Evolutionary conservation across 1,140 invertebrate species (phyloP).

Genomic region (Drosophila watanabei): DNA sequence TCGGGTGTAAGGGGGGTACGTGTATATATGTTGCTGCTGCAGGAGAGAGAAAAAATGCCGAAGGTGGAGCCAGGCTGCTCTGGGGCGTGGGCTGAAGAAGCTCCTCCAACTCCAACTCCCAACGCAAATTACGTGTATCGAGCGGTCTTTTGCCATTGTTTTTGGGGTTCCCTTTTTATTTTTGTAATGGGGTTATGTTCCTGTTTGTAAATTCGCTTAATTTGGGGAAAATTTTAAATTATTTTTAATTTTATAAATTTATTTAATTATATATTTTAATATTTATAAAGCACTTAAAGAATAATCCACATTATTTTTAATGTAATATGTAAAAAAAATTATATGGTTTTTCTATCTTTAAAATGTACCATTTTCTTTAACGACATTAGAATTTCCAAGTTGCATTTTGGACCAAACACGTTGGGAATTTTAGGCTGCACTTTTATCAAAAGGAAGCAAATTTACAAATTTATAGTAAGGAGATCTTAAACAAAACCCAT

Average conservation of each 20-base stretch:
- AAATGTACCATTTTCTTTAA: not conserved
- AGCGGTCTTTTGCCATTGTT: slow-evolving; percentile 39
- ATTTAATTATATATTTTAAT: not conserved
- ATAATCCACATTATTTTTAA: not conserved
- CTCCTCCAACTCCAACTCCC: slow-evolving; percentile 31
- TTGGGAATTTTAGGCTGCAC: not conserved
- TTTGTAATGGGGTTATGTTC: not conserved
- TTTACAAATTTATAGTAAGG: no score
- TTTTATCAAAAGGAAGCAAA: no score
- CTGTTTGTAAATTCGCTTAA: not conserved
- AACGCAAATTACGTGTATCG: slow-evolving; percentile 42
- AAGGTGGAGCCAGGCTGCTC: slow-evolving; percentile 74
- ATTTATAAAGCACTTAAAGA: not conserved
- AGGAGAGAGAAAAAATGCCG: slow-evolving; percentile 41
- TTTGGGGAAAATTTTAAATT: not conserved
- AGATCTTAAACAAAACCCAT: no score
- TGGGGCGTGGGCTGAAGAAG: slow-evolving; percentile 71
- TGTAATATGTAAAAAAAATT: not conserved
- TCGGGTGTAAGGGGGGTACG: slow-evolving; percentile 5
- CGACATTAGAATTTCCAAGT: not conserved
- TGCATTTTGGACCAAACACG: not conserved
- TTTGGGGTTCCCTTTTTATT: not conserved
- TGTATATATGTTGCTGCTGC: slow-evolving; percentile 56
- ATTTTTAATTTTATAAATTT: not conserved
- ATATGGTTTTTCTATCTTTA: not conserved